Conservation (phyloP, 2,888 invertebrate species). For the Polyommatus iphigenia region DNA sequence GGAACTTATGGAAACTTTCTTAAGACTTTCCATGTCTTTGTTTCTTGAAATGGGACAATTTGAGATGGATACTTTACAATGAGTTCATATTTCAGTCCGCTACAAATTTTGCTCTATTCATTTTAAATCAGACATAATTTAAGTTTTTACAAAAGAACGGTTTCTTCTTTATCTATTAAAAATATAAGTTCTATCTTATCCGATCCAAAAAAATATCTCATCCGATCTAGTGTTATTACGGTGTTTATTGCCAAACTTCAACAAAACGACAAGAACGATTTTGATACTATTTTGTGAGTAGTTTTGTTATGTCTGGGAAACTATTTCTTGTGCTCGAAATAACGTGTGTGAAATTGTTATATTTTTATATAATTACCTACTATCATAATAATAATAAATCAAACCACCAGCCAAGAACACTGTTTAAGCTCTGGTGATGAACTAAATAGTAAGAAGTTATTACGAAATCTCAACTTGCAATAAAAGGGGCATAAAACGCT, state of each 20-base stretch:
- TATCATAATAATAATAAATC: too few relatives aligned
- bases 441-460: constrained; percentile 11
- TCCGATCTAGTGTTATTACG: too few relatives aligned
- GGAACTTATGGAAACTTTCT: constrained; percentile 27
- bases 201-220: too few relatives aligned
- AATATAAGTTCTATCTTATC: too few relatives aligned
- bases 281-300: too few relatives aligned
- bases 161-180: background rate
- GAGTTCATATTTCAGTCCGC: background rate
- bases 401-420: background rate
- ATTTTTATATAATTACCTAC: too few relatives aligned
- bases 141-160: background rate
- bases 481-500: constrained; percentile 35
- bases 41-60: constrained; percentile 3
- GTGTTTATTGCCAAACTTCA: too few relatives aligned
- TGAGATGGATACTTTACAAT: constrained; percentile 23
- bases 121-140: background rate
- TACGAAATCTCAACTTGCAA: constrained; percentile 28
- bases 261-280: too few relatives aligned
- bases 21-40: constrained; percentile 27
- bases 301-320: too few relatives aligned
- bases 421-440: background rate
- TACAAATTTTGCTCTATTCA: background rate
- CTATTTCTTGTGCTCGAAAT: too few relatives aligned
- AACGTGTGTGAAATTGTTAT: too few relatives aligned